Base-by-base conservation (phyloP, 1,140 invertebrate genomes). In the Limonius californicus region DNA sequence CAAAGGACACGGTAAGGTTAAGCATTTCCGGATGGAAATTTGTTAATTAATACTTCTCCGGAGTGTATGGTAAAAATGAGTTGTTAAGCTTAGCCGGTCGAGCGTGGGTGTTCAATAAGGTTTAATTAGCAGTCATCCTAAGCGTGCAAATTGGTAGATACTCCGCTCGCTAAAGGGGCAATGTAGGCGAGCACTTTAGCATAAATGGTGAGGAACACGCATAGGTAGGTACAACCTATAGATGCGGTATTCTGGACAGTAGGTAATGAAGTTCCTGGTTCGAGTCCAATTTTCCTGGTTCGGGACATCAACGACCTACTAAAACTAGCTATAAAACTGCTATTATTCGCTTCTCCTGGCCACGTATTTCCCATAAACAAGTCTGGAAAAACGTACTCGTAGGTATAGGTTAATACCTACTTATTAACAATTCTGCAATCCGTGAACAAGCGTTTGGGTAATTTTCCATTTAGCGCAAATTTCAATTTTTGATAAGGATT, bases 361-460 rank as follows among this genome's bases (percentile, higher is more conserved):
- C 61, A 63, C 61, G 61, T 63, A 63, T 47, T 57, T 63, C 56
- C 56, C 20, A 63, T 63, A 63, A 63, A 63, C 45, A 58, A 63
- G 39, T 57, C 30, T 57, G 23, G 27, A 57, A 42, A 32, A 63
- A 63, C 61, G 45, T 57, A 55, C 56, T 50, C 42, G 50, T 63
- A 59, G 50, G 57, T 58, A 54, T 23, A 59, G 50, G 55, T 42
- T 53, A 53, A 42, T 39, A 47, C 32, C 35, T 42, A 42, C 54
- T 55, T 57, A 23, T 64, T 55, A 55, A 64, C 23, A 27, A 27
- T n/a, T n/a, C 23, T 27, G 23, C 3, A 27, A 27, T 27, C 23
- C 23, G 3, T 4, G 23, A 3, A 45, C 32, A 35, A 63, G 43
- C 39, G 47, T 42, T 61, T 57, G 45, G 54, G 23, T 64, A 50